phyloP scores from a whole-genome alignment of 64 coral and sea anemone species.

The Cladopsammia gracilis region DNA sequence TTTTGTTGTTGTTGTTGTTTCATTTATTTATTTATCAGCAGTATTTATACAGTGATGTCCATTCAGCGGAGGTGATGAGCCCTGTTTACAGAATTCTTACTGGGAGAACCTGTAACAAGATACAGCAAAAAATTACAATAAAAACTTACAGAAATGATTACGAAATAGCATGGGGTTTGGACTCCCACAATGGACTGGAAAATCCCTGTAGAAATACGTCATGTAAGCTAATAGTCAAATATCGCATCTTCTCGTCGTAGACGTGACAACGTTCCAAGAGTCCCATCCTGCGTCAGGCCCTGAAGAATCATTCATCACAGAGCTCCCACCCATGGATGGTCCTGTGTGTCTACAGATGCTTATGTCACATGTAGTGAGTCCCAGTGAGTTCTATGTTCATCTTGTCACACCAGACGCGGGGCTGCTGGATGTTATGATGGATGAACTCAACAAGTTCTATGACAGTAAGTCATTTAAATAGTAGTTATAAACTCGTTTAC shows the following conservation, averaged over 20 bases:
- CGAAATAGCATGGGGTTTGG: too few relatives aligned
- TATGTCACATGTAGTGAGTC: conserved; percentile 81
- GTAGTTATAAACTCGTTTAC: not conserved
- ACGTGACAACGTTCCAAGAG: not conserved
- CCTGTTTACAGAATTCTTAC: too few relatives aligned
- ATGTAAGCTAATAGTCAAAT: too few relatives aligned
- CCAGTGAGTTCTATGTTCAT: conserved; percentile 96
- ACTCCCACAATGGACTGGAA: too few relatives aligned
- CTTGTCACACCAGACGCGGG: conserved; percentile 90
- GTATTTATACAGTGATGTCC: too few relatives aligned
- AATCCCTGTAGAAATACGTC: too few relatives aligned
- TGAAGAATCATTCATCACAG: conserved; percentile 1
- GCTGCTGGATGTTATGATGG: conserved; percentile 70
- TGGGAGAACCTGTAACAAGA: too few relatives aligned
- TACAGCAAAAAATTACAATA: too few relatives aligned
- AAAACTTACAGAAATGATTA: too few relatives aligned
- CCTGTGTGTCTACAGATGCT: conserved; percentile 79
- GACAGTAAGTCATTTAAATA: not conserved
- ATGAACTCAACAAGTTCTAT: conserved; percentile 80
- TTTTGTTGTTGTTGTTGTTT: too few relatives aligned
- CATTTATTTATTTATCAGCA: too few relatives aligned
- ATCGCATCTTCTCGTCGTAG: not conserved
- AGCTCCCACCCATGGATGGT: conserved; percentile 25
- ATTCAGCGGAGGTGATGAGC: too few relatives aligned
- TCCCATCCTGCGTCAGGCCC: not conserved